Base-by-base conservation (phyloP, 2,888 invertebrate species). In the Andrena fulva region DNA sequence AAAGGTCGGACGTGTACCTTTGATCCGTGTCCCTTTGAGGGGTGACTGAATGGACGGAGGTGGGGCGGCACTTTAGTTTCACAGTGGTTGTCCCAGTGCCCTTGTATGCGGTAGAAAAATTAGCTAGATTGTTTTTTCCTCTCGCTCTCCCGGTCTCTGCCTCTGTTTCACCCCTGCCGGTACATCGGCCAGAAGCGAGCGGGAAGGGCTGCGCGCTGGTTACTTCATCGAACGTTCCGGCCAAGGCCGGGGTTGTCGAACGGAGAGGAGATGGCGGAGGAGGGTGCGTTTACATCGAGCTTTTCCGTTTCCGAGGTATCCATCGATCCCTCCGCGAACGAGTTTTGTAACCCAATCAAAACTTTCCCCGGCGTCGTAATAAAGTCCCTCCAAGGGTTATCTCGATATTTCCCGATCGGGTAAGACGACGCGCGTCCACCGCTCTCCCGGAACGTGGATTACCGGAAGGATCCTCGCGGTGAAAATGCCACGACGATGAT, bases 31-130 rank as follows among this genome's bases (percentile, higher is more conserved):
- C 77, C 81, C 86, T 88, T 86, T 86, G 86, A 88, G 80, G 85
- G 81, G 75, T 67, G 75, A 71, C 79, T 82, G 86, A 88, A 88
- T 88, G 77, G 82, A 52, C 78, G 69, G 81, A 79, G 83, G 68
- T 67, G 81, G 82, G 84, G 82, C 71, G 77, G 69, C 85, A 81
- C 81, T 81, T 88, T 72, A 78, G 86, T 83, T 85, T 87, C 80
- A 77, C 76, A 71, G 79, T 63, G 87, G 81, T 85, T 90, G 90
- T 88, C 90, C 90, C 89, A 91, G 85, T 91, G 91, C 87, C 91
- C 90, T 90, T 88, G 88, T 87, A 81, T 72, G 84, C 88, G 82
- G 85, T 85, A 85, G 88, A 90, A 80, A 91, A 91, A 91, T 91
- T 91, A 88, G 90, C 87, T 89, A 79, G 85, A 91, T 91, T 89